phyloP scores from a whole-genome alignment of 2,113 vertebrate species.

The Bubo blakistoni region DNA sequence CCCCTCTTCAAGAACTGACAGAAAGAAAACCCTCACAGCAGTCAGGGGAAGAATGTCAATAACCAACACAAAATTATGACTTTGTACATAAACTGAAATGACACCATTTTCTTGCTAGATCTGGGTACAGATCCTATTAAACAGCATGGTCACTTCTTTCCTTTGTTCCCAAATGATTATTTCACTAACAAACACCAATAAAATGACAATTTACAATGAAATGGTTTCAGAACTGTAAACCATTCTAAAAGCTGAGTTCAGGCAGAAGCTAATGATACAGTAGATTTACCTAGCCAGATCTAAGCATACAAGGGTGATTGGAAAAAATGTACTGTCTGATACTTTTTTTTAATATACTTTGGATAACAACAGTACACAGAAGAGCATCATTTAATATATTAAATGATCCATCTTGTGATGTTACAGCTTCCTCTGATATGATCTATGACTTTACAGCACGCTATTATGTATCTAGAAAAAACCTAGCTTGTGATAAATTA shows the following conservation, averaged over 20 bases:
- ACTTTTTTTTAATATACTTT: constrained; percentile 41
- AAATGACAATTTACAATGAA: not conserved
- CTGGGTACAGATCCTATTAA: not conserved
- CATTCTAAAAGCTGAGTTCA: not conserved
- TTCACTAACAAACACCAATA: not conserved
- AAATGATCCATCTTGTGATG: constrained; percentile 56
- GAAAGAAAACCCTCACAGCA: not conserved
- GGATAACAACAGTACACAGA: constrained; percentile 24
- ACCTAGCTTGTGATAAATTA: constrained; percentile 35
- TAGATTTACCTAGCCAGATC: constrained; percentile 23
- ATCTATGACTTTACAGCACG: constrained; percentile 45
- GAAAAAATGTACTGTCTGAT: not conserved
- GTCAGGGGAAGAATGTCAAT: not conserved
- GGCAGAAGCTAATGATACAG: constrained; percentile 34
- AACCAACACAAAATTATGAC: not conserved
- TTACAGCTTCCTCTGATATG: constrained; percentile 34
- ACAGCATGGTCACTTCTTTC: not conserved
- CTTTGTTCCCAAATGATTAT: not conserved
- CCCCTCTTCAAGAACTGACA: not conserved
- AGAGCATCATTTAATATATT: constrained; percentile 36
- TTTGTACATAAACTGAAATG: not conserved
- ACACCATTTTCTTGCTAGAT: not conserved
- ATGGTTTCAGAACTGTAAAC: constrained; percentile 17
- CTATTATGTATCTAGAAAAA: not conserved
- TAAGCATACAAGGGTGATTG: not conserved